Evolutionary conservation across 2,113 vertebrate genomes (phyloP), one percentile per base, ranked within the genome.

Genomic region (Brachyhypopomus occidentalis): DNA sequence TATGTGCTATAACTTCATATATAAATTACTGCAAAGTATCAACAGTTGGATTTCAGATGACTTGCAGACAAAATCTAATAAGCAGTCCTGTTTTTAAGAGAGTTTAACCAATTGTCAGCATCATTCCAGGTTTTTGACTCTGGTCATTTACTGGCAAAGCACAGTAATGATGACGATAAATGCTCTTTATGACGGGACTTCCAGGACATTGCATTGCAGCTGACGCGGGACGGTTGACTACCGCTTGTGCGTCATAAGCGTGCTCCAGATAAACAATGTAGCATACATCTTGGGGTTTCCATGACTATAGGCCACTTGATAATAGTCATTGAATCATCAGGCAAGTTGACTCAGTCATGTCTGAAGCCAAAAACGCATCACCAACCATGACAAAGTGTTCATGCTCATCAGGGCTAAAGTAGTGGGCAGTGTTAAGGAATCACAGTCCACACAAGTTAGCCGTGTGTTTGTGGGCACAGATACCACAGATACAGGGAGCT

Each of bases 291-390:
- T 60, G 41, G 59, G 6, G 45, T 71, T 81, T 76, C 55, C 73
- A 30, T 45, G 4, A 27, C 23, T 59, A 52, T 55, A 25, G 17
- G 22, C 22, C 1, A 6, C 22, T 6, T 12, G 23, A 70, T 63
- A 81, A 58, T 22, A 58, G 56, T 64, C 64, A 66, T 0, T 23
- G 52, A 69, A 59, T 77, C 66, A 81, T 70, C 27, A 34, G 8
- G 4, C 20, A 58, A 67, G 64, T 36, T 6, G 23, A 78, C 27
- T 55, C n/a, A 41, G n/a, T 41, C 20, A 16, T 5, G 2, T 52
- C 45, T 14, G 45, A 20, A 67, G 25, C 30, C 30, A 73, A 30
- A 58, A 56, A 48, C 34, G 55, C n/a, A 23, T 74, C 36, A 58
- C n/a, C 11, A 45, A 22, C 38, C 16, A 20, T 7, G 19, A 63